These are phyloP conservation scores for Zaprionus nigranus DNA, from an alignment of 1,140 invertebrate genomes.

Conservation along the genomic window DNA sequence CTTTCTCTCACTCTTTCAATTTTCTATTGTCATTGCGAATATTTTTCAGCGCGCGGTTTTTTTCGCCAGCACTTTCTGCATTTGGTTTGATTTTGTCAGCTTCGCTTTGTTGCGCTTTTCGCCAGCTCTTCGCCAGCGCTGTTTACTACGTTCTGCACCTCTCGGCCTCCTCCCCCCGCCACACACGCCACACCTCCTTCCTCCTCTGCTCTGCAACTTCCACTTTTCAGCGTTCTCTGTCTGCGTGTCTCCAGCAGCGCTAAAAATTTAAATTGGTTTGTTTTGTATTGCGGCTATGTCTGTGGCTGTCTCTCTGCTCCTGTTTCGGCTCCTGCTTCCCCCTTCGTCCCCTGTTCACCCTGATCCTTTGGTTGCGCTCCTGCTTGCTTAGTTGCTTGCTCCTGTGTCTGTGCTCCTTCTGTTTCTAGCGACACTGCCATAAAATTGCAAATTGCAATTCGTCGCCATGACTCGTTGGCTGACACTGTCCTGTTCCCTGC, in stretches of 20 bases:
- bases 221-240: constrained; percentile 7
- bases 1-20: constrained; percentile 12
- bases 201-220: not conserved
- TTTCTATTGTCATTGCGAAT: constrained; percentile 70
- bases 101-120: constrained; percentile 80
- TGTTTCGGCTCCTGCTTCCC: constrained; percentile 1
- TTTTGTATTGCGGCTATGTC: constrained; percentile 74
- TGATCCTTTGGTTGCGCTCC: not conserved
- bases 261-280: constrained; percentile 83
- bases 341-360: not conserved
- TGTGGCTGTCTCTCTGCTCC: constrained; percentile 27
- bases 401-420: constrained; percentile 36
- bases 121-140: constrained; percentile 57
- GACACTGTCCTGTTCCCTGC: constrained; percentile 31
- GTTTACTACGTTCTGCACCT: constrained; percentile 3
- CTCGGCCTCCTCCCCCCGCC: constrained; percentile 39
- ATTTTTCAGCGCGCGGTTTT: constrained; percentile 47
- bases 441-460: constrained; percentile 83
- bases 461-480: constrained; percentile 69
- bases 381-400: constrained; percentile 25
- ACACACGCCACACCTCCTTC: not conserved
- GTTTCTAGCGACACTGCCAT: constrained; percentile 68
- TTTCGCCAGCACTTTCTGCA: constrained; percentile 38
- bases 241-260: constrained; percentile 45
- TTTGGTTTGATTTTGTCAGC: constrained; percentile 77